Percentiles rank a stretch among this genome's conserved stretches.
Conservation (phyloP, 2,888 invertebrate genomes). For the Platynereis dumerilii region DNA sequence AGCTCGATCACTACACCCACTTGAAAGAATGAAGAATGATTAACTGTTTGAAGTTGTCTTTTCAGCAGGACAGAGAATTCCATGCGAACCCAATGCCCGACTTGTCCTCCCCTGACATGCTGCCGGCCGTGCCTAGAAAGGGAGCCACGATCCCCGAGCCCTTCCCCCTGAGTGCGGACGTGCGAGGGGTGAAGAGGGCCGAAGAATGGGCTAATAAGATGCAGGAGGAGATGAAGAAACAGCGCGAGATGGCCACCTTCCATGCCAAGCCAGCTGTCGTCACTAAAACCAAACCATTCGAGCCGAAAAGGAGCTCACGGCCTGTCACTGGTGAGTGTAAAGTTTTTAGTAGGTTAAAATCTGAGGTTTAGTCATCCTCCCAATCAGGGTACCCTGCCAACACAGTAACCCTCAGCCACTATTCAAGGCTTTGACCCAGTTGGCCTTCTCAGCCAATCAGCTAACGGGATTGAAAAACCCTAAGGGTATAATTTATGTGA, state of each 20-base stretch:
- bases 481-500: no score
- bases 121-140: conserved; percentile 50
- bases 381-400: no score
- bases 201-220: conserved; percentile 30
- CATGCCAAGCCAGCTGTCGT: conserved; percentile 73
- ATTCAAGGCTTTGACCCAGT: no score
- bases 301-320: conserved; percentile 67
- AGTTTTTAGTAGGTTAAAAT: no score
- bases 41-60: neutral
- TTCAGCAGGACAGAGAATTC: conserved; percentile 62
- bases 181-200: conserved; percentile 45
- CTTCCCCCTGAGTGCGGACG: conserved; percentile 55
- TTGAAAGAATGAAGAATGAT: no score
- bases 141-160: conserved; percentile 57
- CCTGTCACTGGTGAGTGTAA: conserved; percentile 60
- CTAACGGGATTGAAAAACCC: no score
- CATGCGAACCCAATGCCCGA: conserved; percentile 75
- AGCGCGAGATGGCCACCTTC: conserved; percentile 64
- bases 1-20: no score
- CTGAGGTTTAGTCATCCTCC: no score
- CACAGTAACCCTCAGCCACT: no score
- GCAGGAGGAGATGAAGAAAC: conserved; percentile 58
- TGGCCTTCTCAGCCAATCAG: no score
- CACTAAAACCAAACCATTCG: conserved; percentile 72
- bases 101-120: conserved; percentile 58